These are phyloP conservation scores for Drosophila dives DNA, from an alignment of 2,888 invertebrate genomes.

Conservation along the genomic window DNA sequence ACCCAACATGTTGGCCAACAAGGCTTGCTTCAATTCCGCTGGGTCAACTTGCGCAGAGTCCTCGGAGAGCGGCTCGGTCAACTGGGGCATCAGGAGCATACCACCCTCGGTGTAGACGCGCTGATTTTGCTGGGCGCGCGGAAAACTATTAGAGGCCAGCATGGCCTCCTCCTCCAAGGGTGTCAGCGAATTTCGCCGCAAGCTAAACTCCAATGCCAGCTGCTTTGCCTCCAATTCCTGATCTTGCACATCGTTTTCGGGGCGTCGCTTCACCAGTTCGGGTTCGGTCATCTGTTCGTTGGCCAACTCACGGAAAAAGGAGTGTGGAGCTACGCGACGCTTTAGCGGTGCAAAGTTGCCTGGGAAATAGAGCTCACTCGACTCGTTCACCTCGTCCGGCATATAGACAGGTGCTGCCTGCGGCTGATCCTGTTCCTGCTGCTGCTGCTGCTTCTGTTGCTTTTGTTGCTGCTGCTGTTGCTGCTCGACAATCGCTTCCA, in stretches of 20 bases:
- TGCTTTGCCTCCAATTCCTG: slow-evolving; percentile 59
- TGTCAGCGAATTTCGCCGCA: slow-evolving; percentile 76
- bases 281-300: slow-evolving; percentile 62
- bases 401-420: slow-evolving; percentile 57
- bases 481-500: slow-evolving; percentile 67
- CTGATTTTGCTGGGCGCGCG: slow-evolving; percentile 56
- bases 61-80: slow-evolving; percentile 72
- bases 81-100: slow-evolving; percentile 86
- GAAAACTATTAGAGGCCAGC: slow-evolving; percentile 81
- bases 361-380: slow-evolving; percentile 80
- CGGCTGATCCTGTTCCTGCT: slow-evolving; percentile 43
- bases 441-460: slow-evolving; percentile 40
- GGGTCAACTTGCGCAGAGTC: slow-evolving; percentile 54
- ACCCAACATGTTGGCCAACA: slow-evolving; percentile 88
- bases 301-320: slow-evolving; percentile 80
- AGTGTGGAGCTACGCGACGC: slow-evolving; percentile 56
- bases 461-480: slow-evolving; percentile 49
- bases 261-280: slow-evolving; percentile 54
- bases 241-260: slow-evolving; percentile 36
- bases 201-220: slow-evolving; percentile 65
- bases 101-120: slow-evolving; percentile 88
- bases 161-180: slow-evolving; percentile 82
- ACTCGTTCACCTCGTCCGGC: slow-evolving; percentile 73
- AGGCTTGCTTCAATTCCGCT: slow-evolving; percentile 54
- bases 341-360: slow-evolving; percentile 75